Percentiles rank a stretch among this genome's conserved stretches.
These are phyloP conservation scores for Sylvia borin DNA, from an alignment of 2,797 vertebrate species.

Conservation along the genomic window DNA sequence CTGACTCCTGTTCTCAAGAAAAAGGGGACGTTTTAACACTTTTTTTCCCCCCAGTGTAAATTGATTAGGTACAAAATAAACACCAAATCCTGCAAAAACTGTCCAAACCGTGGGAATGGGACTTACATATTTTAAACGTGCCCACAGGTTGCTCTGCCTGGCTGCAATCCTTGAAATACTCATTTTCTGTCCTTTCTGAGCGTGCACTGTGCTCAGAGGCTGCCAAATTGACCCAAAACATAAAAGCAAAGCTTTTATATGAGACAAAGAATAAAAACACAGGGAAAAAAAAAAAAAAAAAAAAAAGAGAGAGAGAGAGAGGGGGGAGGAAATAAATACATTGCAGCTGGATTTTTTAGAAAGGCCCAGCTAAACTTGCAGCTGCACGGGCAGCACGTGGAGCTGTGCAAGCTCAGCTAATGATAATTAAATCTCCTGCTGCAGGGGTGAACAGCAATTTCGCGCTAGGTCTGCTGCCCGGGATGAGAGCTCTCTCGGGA, in stretches of 20 bases:
- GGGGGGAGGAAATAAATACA: accelerated
- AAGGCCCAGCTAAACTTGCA: conserved; percentile 28
- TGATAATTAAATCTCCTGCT: conserved; percentile 52
- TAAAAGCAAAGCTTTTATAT: background rate
- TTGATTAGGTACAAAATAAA: background rate
- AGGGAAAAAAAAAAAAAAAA: background rate
- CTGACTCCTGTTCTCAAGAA: background rate
- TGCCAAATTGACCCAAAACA: background rate
- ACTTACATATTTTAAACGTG: background rate
- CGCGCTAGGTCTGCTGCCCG: background rate
- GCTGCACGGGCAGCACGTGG: conserved; percentile 27
- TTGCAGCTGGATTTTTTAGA: conserved; percentile 21
- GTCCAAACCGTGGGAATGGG: background rate
- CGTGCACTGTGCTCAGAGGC: accelerated
- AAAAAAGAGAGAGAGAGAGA: no score
- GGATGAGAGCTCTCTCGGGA: conserved; percentile 3
- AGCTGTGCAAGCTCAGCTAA: conserved; percentile 44
- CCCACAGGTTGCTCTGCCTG: background rate
- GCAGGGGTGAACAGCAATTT: conserved; percentile 37
- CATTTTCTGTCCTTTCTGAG: background rate
- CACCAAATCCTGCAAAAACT: background rate
- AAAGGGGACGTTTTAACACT: background rate
- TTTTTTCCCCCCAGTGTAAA: background rate
- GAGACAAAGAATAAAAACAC: background rate
- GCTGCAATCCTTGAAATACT: background rate